Conservation (phyloP, 2,797 vertebrate genomes). For the Scomberomorus guttatus region DNA sequence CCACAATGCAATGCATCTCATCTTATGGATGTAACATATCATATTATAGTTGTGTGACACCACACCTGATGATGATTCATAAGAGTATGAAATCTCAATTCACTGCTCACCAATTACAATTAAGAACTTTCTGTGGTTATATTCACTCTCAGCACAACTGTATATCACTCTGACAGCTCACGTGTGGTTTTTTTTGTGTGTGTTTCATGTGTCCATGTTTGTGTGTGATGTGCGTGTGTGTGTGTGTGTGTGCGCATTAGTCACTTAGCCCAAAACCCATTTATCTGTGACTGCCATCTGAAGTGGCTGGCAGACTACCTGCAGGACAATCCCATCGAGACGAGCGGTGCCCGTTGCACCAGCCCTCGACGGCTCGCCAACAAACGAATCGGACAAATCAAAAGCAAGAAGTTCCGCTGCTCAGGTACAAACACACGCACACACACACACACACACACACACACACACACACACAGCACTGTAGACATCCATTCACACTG, state of each 20-base stretch:
- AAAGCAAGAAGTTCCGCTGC: slow-evolving; percentile 99
- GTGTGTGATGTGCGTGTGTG: slow-evolving; percentile 9
- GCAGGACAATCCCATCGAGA: slow-evolving; percentile 98
- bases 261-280: slow-evolving; percentile 97
- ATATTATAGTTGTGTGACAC: too few species aligned
- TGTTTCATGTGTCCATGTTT: slow-evolving; percentile 19
- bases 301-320: slow-evolving; percentile 99
- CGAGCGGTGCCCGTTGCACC: slow-evolving; percentile 96
- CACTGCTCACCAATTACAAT: not conserved
- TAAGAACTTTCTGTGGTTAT: not conserved
- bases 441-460: not conserved
- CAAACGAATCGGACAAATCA: slow-evolving; percentile 98
- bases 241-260: slow-evolving; percentile 48
- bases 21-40: too few species aligned
- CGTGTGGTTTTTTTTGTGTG: slow-evolving; percentile 31
- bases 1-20: too few species aligned
- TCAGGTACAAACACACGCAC: slow-evolving; percentile 92
- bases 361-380: slow-evolving; percentile 97
- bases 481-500: not conserved
- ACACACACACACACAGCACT: not conserved
- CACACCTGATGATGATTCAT: too few species aligned
- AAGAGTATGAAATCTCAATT: too few species aligned
- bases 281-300: slow-evolving; percentile 99
- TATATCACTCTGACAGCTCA: slow-evolving; percentile 24
- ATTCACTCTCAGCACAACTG: not conserved